Base-by-base conservation (phyloP, 64 coral and sea anemone genomes). In the Pachyseris speciosa region DNA sequence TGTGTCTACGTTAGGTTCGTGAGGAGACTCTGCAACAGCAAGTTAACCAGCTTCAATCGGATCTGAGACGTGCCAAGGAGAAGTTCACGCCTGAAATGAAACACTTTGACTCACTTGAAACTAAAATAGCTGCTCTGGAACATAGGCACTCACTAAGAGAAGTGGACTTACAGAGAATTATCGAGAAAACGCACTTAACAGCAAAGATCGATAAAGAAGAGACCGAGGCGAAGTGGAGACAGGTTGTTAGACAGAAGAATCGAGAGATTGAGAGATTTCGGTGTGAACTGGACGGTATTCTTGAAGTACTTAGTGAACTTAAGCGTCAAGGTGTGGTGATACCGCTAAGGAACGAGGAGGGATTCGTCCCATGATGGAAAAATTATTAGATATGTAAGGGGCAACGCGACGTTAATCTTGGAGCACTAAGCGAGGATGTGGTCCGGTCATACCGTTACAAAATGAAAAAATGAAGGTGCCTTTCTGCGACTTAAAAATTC, bases 191-290 rank as follows among this genome's bases (percentile, higher is more conserved):
- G 0, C 97, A 92, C 26, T 45, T 95, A 41, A 90, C 89, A 16
- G 94, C 94, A 25, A 88, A 88, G 9, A 74, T 99, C 41, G 97
- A 99, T 66, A 99, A 99, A 58, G 94, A 95, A 64, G 94, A 89
- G 55, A 87, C 80, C 2, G 86, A 93, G 19, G 83, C 90, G 40
- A 95, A 85, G 84, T 95, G 90, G 90, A 68, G 89, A 30, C 43
- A 89, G 30, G 79, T 89, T 26, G 37, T 99, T 1, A 69, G 87
- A 37, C 91, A 93, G 60, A 99, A 99, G 51, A 99, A 95, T 83
- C 87, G 92, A 84, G 97, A 99, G 72, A 95, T 95, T 41, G 97
- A 99, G 68, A 70, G 75, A 27, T 99, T 99, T 92, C 90, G 97
- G 3, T 77, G 42, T 79, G 97, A 99, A 64, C 93, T 99, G 19